These are phyloP conservation scores for Enhydra lutris DNA, from an alignment of 2,113 vertebrate genomes.

Conservation along the genomic window DNA sequence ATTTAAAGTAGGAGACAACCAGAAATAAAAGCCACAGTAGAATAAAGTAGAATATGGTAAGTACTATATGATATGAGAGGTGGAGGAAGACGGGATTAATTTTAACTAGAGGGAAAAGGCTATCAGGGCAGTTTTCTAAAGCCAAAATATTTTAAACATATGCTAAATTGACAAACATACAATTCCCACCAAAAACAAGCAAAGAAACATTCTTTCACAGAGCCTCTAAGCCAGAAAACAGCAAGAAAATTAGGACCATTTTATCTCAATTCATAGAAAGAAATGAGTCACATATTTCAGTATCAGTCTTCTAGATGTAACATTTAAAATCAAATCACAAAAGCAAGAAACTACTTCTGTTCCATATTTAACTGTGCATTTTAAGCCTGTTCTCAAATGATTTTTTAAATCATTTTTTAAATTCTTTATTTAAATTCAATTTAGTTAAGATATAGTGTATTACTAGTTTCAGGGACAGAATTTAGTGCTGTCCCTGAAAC, in stretches of 20 bases:
- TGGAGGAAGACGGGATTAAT: neutral
- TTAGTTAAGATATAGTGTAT: neutral
- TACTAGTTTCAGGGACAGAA: neutral
- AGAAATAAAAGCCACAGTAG: neutral
- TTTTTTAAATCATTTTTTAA: neutral
- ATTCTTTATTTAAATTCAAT: neutral
- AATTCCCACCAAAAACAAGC: constrained; percentile 47
- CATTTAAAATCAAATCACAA: neutral
- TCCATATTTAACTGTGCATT: neutral
- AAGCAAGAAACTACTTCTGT: neutral
- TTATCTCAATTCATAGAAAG: constrained; percentile 33
- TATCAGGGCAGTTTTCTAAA: constrained; percentile 13
- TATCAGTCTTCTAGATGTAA: neutral
- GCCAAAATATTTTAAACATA: constrained; percentile 52
- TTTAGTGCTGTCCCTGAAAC: neutral
- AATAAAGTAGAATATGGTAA: neutral
- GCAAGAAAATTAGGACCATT: constrained; percentile 47
- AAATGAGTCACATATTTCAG: constrained; percentile 27
- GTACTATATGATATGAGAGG: neutral
- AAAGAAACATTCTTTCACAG: constrained; percentile 35
- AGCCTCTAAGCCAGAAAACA: constrained; percentile 17
- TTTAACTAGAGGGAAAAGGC: constrained; percentile 27
- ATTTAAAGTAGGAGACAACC: neutral
- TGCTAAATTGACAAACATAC: neutral
- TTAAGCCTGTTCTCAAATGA: neutral